These are phyloP conservation scores for Dugesia japonica DNA, from an alignment of 2,888 invertebrate species.

Conservation along the genomic window DNA sequence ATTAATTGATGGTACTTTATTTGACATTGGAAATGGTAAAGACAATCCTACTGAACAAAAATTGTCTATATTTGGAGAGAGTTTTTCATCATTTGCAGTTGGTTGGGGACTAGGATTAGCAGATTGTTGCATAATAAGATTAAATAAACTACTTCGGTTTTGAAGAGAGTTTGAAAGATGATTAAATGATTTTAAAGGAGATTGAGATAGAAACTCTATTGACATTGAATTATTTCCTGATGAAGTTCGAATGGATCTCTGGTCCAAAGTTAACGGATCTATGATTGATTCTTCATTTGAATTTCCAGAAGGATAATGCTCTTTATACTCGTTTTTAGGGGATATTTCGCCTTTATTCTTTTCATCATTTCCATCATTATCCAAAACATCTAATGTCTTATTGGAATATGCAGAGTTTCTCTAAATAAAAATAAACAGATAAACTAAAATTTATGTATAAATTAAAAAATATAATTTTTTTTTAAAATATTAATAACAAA, in stretches of 20 bases:
- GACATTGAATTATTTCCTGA: slow-evolving; percentile 5
- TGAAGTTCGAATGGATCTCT: background rate
- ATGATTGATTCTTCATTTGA: background rate
- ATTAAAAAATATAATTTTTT: background rate
- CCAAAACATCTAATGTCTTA: background rate
- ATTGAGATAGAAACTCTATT: background rate
- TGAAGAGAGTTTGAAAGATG: background rate
- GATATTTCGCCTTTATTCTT: background rate
- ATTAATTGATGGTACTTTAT: background rate
- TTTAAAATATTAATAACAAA: background rate
- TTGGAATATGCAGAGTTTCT: background rate
- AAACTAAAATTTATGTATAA: background rate
- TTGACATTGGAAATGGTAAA: background rate
- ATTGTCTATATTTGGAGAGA: background rate
- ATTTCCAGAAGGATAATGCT: background rate
- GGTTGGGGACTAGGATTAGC: slow-evolving; percentile 8
- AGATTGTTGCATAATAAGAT: background rate
- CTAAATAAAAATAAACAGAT: background rate
- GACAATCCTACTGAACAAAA: slow-evolving; percentile 4
- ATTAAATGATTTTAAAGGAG: background rate
- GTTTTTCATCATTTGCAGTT: slow-evolving; percentile 1
- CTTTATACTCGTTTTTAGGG: background rate
- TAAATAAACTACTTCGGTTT: background rate
- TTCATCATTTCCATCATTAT: background rate
- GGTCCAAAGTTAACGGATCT: background rate